Conservation (phyloP, 1,140 invertebrate genomes). For the Apis cerana region DNA sequence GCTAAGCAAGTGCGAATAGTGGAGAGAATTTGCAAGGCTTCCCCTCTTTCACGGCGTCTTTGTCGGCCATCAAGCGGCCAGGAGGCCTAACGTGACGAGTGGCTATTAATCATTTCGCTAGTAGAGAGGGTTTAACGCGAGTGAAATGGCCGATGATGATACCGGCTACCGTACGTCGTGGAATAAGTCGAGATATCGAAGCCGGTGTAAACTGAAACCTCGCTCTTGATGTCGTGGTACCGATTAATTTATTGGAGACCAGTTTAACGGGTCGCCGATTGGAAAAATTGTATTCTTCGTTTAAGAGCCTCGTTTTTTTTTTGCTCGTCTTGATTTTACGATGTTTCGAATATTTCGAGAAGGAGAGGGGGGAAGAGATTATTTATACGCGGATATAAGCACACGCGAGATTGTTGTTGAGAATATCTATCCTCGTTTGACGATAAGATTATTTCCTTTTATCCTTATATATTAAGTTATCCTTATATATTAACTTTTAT, state of each 20-base stretch:
- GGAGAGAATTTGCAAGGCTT: conserved; percentile 1
- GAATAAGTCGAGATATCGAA: conserved; percentile 2
- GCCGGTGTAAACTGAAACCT: not conserved
- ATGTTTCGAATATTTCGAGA: too few species aligned
- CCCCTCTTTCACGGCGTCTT: not conserved
- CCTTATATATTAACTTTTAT: too few species aligned
- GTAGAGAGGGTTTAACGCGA: conserved; percentile 39
- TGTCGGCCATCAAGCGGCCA: not conserved
- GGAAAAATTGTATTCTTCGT: not conserved
- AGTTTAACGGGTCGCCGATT: conserved; percentile 1
- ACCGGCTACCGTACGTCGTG: not conserved
- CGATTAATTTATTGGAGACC: not conserved
- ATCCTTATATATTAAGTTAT: too few species aligned
- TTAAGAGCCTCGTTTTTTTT: too few species aligned
- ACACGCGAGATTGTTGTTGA: too few species aligned
- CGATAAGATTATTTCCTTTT: too few species aligned
- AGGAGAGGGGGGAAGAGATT: too few species aligned
- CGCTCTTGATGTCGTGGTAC: not conserved
- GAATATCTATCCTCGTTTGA: too few species aligned
- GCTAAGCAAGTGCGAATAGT: not conserved
- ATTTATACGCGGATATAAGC: too few species aligned
- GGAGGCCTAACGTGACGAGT: not conserved
- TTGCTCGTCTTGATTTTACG: too few species aligned
- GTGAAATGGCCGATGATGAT: conserved; percentile 19
- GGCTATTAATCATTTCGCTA: conserved; percentile 45